Percentiles rank a stretch among this genome's conserved stretches.
phyloP scores from a whole-genome alignment of 2,113 vertebrate species.

The Speoplatyrhinus poulsoni region DNA sequence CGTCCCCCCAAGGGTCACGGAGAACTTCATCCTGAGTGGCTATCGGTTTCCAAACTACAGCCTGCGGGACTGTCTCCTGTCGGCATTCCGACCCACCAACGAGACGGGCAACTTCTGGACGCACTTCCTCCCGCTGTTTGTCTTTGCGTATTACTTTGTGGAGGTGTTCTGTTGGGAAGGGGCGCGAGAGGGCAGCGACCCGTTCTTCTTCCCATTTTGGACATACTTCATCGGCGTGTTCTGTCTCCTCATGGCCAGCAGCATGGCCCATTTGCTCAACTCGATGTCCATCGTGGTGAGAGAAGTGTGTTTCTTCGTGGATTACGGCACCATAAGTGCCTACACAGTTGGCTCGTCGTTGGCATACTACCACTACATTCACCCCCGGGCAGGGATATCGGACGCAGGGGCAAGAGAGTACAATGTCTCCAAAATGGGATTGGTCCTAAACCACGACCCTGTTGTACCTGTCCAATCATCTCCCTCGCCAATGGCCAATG shows the following conservation, averaged over 20 bases:
- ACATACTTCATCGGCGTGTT: conserved; percentile 79
- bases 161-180: conserved; percentile 73
- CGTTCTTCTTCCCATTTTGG: conserved; percentile 80
- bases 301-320: conserved; percentile 81
- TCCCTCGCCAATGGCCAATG: neutral
- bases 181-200: neutral
- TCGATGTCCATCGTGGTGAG: conserved; percentile 79
- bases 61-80: conserved; percentile 77
- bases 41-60: conserved; percentile 81
- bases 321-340: conserved; percentile 80
- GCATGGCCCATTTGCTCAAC: conserved; percentile 81
- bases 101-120: conserved; percentile 84
- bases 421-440: conserved; percentile 23
- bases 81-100: conserved; percentile 79
- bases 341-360: conserved; percentile 79
- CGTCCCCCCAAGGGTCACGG: conserved; percentile 72
- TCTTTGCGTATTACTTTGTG: conserved; percentile 72
- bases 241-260: conserved; percentile 77
- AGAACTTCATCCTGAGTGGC: conserved; percentile 79
- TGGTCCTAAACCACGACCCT: neutral
- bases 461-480: conserved; percentile 6
- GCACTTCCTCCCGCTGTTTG: conserved; percentile 79
- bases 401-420: conserved; percentile 12
- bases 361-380: conserved; percentile 80
- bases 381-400: conserved; percentile 64